phyloP scores from a whole-genome alignment of 1,140 invertebrate species.

The Drosophila chauvacae region DNA sequence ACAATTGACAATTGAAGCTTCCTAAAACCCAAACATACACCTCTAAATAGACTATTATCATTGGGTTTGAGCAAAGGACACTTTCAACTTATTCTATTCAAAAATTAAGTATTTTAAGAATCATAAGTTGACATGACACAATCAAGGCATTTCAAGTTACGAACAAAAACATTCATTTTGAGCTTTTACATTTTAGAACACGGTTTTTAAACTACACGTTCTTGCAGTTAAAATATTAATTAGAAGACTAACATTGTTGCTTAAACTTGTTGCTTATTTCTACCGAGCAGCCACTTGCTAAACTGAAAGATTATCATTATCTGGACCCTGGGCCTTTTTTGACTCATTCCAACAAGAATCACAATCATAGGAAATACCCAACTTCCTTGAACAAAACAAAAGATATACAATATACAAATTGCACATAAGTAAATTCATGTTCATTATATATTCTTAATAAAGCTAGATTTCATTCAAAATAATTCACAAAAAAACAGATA shows the following conservation, averaged over 20 bases:
- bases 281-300: not conserved
- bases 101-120: not conserved
- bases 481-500: slow-evolving; percentile 7
- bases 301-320: slow-evolving; percentile 6
- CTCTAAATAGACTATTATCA: not conserved
- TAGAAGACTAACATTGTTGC: not conserved
- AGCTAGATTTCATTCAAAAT: slow-evolving; percentile 18
- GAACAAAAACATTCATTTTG: no score
- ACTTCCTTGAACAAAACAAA: slow-evolving; percentile 12
- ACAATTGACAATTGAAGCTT: not conserved
- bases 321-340: not conserved
- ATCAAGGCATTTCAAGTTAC: no score
- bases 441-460: not conserved
- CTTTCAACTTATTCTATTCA: no score
- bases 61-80: not conserved
- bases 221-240: not conserved
- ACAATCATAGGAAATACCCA: slow-evolving; percentile 20
- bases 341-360: slow-evolving; percentile 18
- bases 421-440: not conserved
- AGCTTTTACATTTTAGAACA: no score
- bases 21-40: not conserved
- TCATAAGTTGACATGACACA: no score
- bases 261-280: slow-evolving; percentile 1
- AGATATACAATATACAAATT: not conserved
- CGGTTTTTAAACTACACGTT: no score